Conservation (phyloP, 1,140 invertebrate genomes). For the Magallana angulata region DNA sequence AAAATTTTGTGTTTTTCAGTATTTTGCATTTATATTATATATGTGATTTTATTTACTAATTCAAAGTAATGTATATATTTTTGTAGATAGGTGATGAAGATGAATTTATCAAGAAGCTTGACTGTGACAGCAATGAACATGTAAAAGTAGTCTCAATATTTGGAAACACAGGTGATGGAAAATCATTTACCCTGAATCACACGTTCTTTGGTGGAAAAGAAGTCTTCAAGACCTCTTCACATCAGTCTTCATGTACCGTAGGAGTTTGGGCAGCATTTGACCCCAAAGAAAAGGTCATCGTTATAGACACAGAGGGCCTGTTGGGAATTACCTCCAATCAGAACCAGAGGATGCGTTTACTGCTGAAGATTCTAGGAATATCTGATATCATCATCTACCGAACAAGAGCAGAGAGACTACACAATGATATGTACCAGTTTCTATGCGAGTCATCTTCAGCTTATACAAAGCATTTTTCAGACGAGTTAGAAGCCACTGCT, state of each 20-base stretch:
- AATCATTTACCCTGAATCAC: conserved; percentile 90
- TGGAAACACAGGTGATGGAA: conserved; percentile 92
- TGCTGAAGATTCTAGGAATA: conserved; percentile 89
- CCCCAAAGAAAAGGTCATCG: conserved; percentile 84
- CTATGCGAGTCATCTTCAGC: conserved; percentile 88
- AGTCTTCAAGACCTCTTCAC: conserved; percentile 87
- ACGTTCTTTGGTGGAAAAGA: conserved; percentile 88
- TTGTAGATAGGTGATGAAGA: conserved; percentile 74
- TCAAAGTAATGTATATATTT: background rate
- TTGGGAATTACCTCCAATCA: conserved; percentile 85
- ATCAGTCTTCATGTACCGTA: conserved; percentile 88
- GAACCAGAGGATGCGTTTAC: conserved; percentile 86
- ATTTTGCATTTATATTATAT: too few species aligned
- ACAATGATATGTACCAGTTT: conserved; percentile 90
- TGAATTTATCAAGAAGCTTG: conserved; percentile 77
- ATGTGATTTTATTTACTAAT: background rate
- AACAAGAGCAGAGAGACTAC: conserved; percentile 88
- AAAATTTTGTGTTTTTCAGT: too few species aligned
- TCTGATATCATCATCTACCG: conserved; percentile 91
- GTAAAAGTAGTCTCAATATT: conserved; percentile 93
- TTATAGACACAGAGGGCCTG: conserved; percentile 90
- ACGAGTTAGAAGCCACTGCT: conserved; percentile 83
- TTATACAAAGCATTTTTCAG: conserved; percentile 87
- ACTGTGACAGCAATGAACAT: conserved; percentile 69
- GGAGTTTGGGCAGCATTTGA: conserved; percentile 91